Conservation (phyloP, 2,113 vertebrate genomes). For the Poeciliopsis occidentalis region DNA sequence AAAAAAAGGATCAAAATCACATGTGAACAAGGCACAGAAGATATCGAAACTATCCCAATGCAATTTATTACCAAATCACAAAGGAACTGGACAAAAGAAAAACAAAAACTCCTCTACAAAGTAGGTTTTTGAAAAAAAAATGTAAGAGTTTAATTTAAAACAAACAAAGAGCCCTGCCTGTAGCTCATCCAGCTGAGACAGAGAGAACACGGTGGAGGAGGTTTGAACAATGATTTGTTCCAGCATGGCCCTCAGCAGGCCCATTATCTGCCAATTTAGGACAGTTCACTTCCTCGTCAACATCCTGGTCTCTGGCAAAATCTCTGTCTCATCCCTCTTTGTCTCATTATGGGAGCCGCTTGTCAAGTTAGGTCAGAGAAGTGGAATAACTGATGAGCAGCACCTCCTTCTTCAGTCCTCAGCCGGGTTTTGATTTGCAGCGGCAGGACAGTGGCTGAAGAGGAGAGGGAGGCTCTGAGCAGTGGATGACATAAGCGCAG, state of each 20-base stretch:
- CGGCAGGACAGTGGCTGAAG: constrained; percentile 24
- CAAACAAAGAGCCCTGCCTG: neutral
- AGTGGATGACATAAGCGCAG: constrained; percentile 54
- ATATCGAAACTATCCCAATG: no score
- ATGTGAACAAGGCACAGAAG: neutral
- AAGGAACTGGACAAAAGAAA: no score
- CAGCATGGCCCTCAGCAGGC: constrained; percentile 30
- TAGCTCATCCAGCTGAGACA: neutral
- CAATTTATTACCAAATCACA: no score
- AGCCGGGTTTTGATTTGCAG: constrained; percentile 65
- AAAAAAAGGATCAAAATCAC: neutral
- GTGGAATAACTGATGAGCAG: constrained; percentile 69
- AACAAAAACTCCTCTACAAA: neutral
- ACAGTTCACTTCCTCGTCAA: constrained; percentile 65
- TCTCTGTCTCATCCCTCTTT: constrained; percentile 58
- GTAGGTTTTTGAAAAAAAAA: neutral
- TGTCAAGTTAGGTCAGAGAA: constrained; percentile 70
- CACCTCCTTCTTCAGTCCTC: constrained; percentile 49
- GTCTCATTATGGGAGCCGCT: constrained; percentile 66
- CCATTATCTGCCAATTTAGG: constrained; percentile 58
- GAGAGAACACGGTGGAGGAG: constrained; percentile 19
- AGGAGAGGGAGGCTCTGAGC: constrained; percentile 38
- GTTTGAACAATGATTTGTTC: constrained; percentile 45
- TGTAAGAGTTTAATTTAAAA: neutral
- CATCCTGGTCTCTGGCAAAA: constrained; percentile 61